Percentiles rank a stretch among this genome's conserved stretches.
phyloP scores from a whole-genome alignment of 2,797 vertebrate species.

The Erethizon dorsatum region DNA sequence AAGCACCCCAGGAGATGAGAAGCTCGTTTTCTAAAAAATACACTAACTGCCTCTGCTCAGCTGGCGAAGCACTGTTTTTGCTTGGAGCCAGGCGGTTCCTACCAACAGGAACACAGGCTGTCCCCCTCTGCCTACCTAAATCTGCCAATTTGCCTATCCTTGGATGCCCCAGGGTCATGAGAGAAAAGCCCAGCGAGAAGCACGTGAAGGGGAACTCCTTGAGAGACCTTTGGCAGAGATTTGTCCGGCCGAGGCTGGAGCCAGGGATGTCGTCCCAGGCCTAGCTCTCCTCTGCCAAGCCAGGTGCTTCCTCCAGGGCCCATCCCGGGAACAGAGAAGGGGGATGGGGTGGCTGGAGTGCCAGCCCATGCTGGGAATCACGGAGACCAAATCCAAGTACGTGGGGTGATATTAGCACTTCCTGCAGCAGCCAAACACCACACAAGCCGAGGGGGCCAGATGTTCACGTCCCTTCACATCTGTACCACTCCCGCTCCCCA shows the following conservation, averaged over 20 bases:
- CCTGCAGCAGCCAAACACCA: neutral
- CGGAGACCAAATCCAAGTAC: accelerated
- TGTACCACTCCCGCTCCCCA: constrained; percentile 25
- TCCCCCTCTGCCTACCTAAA: neutral
- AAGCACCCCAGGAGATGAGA: neutral
- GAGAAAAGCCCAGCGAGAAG: neutral
- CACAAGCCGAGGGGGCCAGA: constrained; percentile 4
- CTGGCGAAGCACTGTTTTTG: accelerated
- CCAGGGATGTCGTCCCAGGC: neutral
- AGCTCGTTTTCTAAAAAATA: neutral
- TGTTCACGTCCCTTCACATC: constrained; percentile 57
- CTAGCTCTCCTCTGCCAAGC: neutral
- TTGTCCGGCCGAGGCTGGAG: neutral
- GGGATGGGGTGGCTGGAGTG: neutral
- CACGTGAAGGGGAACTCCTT: neutral
- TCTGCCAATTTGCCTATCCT: neutral
- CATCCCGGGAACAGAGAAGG: neutral
- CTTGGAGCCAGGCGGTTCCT: neutral
- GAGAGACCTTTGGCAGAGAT: neutral
- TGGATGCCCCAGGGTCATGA: neutral
- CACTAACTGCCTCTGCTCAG: neutral
- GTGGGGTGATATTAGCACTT: neutral
- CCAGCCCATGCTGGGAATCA: neutral
- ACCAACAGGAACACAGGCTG: neutral
- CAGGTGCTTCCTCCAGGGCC: neutral